Base-by-base conservation (phyloP, 2,113 vertebrate genomes). In the Galeopterus variegatus region DNA sequence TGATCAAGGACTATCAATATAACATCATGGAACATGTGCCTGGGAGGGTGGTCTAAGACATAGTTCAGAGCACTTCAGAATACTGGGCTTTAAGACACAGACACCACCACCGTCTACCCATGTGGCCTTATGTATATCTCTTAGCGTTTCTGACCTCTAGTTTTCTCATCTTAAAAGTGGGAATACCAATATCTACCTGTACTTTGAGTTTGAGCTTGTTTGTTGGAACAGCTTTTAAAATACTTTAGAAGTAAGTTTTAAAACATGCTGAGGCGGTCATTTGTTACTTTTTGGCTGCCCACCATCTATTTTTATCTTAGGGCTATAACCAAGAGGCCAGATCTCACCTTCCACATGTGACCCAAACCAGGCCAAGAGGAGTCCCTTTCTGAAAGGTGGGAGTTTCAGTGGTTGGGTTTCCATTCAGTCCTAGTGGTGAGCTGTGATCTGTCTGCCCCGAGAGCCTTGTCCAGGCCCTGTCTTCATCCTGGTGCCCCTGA, bases 41-140 rank as follows among this genome's bases (percentile, higher is more conserved):
- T 36, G 18, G 28, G 0, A 8, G 1, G 1, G 0, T 58, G 31
- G 1, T 12, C 9, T 64, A 62, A 76, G n/a, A 69, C 1, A 5
- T 19, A 81, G 52, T 17, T 45, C 9, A 11, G 21, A 75, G 8
- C 15, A 23, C n/a, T 84, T 26, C 9, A 11, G 21, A 75, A 7
- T 12, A 23, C n/a, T 84, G 21, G 3, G 4, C 23, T 58, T 83
- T 45, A 54, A 81, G 24, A 54, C 14, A 6, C 23, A n/a, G 58
- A 72, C 6, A 70, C 3, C 3, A 7, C 14, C 33, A 13, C 11
- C 41, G 64, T 45, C 5, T 19, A 31, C 5, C 23, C 28, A 12
- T 1, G 3, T 56, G 62, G 56, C 14, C 54, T 26, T 24, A 62
- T 31, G 4, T 7, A 8, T 15, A 23, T 64, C 1, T 84, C 50